Conservation (phyloP, 2,797 vertebrate genomes). For the Perodicticus potto region DNA sequence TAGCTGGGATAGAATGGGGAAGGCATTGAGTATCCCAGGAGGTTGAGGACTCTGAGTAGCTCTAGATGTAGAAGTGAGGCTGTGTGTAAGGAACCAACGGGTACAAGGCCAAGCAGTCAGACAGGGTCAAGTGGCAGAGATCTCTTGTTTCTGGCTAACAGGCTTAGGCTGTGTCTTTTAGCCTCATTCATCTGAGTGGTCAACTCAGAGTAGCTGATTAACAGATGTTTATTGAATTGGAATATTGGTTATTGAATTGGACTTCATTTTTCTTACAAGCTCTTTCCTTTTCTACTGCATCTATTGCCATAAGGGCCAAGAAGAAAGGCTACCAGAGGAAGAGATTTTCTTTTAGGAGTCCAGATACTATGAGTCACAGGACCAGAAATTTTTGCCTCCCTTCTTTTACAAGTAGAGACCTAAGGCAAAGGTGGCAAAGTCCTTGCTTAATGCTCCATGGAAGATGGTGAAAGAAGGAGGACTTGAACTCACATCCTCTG, state of each 20-base stretch:
- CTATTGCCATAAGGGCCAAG: not conserved
- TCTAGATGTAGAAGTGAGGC: not conserved
- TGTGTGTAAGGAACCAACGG: no score
- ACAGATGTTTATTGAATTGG: not conserved
- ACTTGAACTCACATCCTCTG: not conserved
- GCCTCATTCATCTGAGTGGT: not conserved
- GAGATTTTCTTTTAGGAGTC: not conserved
- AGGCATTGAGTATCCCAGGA: not conserved
- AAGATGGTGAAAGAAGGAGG: not conserved
- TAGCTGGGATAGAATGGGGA: not conserved
- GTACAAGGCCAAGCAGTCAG: not conserved
- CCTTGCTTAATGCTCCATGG: not conserved
- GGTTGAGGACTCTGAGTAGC: not conserved
- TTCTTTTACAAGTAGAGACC: not conserved
- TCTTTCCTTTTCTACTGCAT: not conserved
- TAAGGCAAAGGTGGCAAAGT: not conserved
- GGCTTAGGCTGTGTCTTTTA: not conserved
- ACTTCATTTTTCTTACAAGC: not conserved
- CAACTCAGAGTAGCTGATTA: not conserved
- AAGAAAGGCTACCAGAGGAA: not conserved
- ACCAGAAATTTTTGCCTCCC: not conserved
- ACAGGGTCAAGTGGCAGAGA: not conserved
- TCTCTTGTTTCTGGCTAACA: not conserved
- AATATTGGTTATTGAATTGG: not conserved
- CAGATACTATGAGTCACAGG: not conserved